These are phyloP conservation scores for Venusia cambrica DNA, from an alignment of 2,888 invertebrate genomes.

Conservation along the genomic window DNA sequence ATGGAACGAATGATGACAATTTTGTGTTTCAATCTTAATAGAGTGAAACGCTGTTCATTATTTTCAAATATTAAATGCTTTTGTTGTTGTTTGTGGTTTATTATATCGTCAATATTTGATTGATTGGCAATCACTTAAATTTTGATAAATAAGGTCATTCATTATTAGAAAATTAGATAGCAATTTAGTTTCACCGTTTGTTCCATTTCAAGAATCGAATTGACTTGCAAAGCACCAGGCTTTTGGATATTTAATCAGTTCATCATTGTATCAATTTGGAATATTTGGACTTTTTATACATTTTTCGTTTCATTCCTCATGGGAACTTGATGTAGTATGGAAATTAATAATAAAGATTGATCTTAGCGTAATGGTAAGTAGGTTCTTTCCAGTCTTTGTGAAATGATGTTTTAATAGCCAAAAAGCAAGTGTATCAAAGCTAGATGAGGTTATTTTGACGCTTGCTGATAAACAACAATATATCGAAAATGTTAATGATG, in stretches of 20 bases:
- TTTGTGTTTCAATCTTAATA: conserved; percentile 5
- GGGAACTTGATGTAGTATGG: conserved; percentile 70
- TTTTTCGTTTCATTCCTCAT: conserved; percentile 80
- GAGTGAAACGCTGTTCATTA: conserved; percentile 17
- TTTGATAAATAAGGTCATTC: too few relatives aligned
- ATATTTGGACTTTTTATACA: conserved; percentile 51
- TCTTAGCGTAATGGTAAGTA: conserved; percentile 66
- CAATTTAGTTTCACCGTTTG: conserved; percentile 33
- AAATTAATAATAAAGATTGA: conserved; percentile 58
- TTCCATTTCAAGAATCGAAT: conserved; percentile 39
- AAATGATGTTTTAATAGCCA: conserved; percentile 24
- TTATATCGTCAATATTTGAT: too few relatives aligned
- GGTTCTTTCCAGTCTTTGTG: conserved; percentile 61
- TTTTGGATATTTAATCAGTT: conserved; percentile 66
- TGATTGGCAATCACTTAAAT: too few relatives aligned
- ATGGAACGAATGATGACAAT: conserved; percentile 30
- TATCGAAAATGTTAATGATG: conserved; percentile 20
- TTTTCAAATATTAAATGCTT: too few relatives aligned
- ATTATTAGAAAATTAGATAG: too few relatives aligned
- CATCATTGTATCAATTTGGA: conserved; percentile 36
- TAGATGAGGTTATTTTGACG: conserved; percentile 23
- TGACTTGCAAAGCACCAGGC: conserved; percentile 68
- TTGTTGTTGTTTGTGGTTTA: too few relatives aligned
- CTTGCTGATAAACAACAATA: conserved; percentile 24
- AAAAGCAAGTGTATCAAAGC: conserved; percentile 30